Evolutionary conservation across 1,140 invertebrate species (phyloP), one percentile per base, ranked within the genome.

Genomic region (Drosophila bipectinata): DNA sequence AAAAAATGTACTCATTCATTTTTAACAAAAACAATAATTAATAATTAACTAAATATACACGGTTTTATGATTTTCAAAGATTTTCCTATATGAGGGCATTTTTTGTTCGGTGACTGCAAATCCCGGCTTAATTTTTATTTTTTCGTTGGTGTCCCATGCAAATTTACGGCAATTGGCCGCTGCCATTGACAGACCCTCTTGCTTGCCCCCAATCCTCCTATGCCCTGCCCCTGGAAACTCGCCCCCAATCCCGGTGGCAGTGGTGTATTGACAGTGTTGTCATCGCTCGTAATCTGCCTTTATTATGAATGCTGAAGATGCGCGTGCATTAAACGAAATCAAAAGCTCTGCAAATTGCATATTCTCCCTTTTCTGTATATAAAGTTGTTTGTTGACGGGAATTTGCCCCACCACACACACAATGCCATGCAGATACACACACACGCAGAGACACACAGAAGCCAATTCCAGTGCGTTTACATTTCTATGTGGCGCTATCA

Each of bases 271-370:
- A 87, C 82, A 87, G 66, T 75, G 81, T 66, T 87, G 82, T 87
- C 82, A 88, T 73, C 82, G 64, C 66, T 68, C 76, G 76, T 87
- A 87, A 88, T 81, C 79, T 87, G 83, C 62, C 72, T 82, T 85
- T 85, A 78, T 85, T 88, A 85, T 75, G 80, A 57, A 67, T 49
- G 73, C 52, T 34, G 52, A 53, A 77, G 74, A 77, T 76, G 72
- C 72, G 72, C 26, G 26, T 28, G 62, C 55, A 58, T 60, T 67
- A 76, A 77, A 75, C 80, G 79, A 87, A 79, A 88, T 79, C 83
- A 87, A 82, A 82, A 82, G 82, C 64, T 62, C 45, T 76, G 51
- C 44, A 67, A 47, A 72, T 51, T 45, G 34, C 49, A 28, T 54
- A 30, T 56, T 56, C 62, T 37, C 62, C 64, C 49, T 53, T 51